Evolutionary conservation across 2,888 invertebrate species (phyloP), one percentile per base, ranked within the genome.

Genomic region (Cremastinae sp.): DNA sequence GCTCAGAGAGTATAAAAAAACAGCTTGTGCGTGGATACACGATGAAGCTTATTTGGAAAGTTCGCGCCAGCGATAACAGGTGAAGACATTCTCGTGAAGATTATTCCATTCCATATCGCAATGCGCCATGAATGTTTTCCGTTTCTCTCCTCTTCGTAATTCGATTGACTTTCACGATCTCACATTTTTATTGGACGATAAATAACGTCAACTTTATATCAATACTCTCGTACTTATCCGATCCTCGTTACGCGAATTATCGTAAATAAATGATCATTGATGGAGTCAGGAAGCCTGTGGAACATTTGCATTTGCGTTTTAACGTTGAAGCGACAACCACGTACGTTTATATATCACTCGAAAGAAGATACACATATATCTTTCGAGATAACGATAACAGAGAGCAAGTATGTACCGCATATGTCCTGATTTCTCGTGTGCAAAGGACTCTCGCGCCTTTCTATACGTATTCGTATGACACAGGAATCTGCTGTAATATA

Each of bases 31-130:
- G n/a, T 9, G 12, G 35, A 16, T 16, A 43, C 20, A 53, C 55
- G 49, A n/a, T 18, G 55, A 66, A 61, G 49, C 41, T 71, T 47
- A 62, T 75, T 71, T 49, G 28, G 51, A 71, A 71, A 75, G 71
- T 66, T 71, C 4, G 43, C 37, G 41, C 28, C 22, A 28, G 45
- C 41, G 65, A 75, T 65, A 56, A 61, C 39, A 18, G 53, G 51
- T 22, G 22, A 61, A 61, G 16, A 68, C 49, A 18, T 49, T 51
- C 51, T 18, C 2, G 22, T 22, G 18, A 20, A 3, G 2, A 28
- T 70, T 28, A 59, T 75, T 59, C 41, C n/a, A 20, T 56, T 9
- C 7, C 10, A 66, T 45, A 20, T 37, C 14, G 18, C 10, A 37
- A 28, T 28, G 28, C 28, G 28, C 28, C 28, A 45, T 3, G 14